Base-by-base conservation (phyloP, 1,140 invertebrate genomes). In the Drosophila willistoni region DNA sequence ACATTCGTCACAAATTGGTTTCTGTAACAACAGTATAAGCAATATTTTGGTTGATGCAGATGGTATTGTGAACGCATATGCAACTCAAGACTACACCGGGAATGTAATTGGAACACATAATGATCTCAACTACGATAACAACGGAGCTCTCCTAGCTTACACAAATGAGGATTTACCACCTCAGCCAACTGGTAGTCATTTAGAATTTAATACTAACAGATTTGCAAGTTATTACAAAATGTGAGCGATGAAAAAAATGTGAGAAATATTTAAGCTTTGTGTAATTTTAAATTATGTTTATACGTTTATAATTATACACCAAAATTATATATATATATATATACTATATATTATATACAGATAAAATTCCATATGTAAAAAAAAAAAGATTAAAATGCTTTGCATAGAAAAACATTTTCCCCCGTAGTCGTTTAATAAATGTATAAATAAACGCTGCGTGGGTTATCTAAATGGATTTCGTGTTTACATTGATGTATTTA, bases 171-270 rank as follows among this genome's bases (percentile, higher is more conserved):
- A 91, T 59, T 57, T 90, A 62, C 90, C 82, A 73, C 90, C 82
- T 90, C 82, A 91, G 77, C 83, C 85, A 72, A 81, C 82, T 71
- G 82, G 90, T 76, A 91, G 90, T 83, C 90, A 91, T 80, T 87
- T 91, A 87, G 90, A 91, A 74, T 91, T 91, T 91, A 91, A 89
- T 69, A 87, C 81, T 71, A 86, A 84, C 73, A 71, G 77, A 86
- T 91, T 90, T 90, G 78, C 87, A 73, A 90, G 71, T 79, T 79
- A 87, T 81, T 90, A 90, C 66, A 79, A 73, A 77, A 79, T 79
- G 77, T 79, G 70, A 79, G 73, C 64, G 62, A 79, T 71, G 9
- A 39, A 87, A 29, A 29, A 73, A 81, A 86, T 87, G 79, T 84
- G 84, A 84, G 74, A 89, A 79, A 89, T 80, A 81, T 78, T 73